A percentile compares a stretch with the other conserved stretches of the same genome.
Conservation (phyloP, 2,888 invertebrate species). For the Apoda limacodes region DNA sequence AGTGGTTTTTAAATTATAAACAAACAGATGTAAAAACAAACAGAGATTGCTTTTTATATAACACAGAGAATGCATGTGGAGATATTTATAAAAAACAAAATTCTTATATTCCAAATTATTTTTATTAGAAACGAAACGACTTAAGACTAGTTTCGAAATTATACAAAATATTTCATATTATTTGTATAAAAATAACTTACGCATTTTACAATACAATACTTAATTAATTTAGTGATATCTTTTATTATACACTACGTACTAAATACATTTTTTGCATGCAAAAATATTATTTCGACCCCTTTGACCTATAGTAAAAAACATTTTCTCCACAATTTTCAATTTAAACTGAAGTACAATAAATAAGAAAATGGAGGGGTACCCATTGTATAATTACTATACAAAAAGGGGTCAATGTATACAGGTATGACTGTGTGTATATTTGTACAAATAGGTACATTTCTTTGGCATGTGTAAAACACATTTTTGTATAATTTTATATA, state of each 20-base stretch:
- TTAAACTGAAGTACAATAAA: no score
- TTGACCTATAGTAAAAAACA: no score
- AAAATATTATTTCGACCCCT: no score
- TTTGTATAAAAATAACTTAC: conserved; percentile 26
- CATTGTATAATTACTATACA: no score
- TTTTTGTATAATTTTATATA: conserved; percentile 19
- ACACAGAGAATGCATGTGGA: no score
- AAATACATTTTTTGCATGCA: conserved; percentile 43
- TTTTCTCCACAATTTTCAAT: conserved; percentile 27
- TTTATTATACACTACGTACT: conserved; percentile 14
- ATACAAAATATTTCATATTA: conserved; percentile 10
- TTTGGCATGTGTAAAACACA: conserved; percentile 34
- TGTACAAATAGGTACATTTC: conserved; percentile 49
- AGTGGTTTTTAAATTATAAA: no score
- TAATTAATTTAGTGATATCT: conserved; percentile 21
- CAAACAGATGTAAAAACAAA: no score
- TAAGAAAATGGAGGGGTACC: no score
- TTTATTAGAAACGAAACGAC: conserved; percentile 52
- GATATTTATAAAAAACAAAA: conserved; percentile 16
- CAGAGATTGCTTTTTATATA: no score
- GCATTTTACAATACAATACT: conserved; percentile 37
- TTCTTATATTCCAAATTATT: conserved; percentile 23
- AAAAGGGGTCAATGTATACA: conserved; percentile 23
- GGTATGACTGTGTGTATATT: conserved; percentile 28
- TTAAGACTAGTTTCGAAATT: conserved; percentile 51